Evolutionary conservation across 2,113 vertebrate genomes (phyloP).

Genomic region (Balaeniceps rex): DNA sequence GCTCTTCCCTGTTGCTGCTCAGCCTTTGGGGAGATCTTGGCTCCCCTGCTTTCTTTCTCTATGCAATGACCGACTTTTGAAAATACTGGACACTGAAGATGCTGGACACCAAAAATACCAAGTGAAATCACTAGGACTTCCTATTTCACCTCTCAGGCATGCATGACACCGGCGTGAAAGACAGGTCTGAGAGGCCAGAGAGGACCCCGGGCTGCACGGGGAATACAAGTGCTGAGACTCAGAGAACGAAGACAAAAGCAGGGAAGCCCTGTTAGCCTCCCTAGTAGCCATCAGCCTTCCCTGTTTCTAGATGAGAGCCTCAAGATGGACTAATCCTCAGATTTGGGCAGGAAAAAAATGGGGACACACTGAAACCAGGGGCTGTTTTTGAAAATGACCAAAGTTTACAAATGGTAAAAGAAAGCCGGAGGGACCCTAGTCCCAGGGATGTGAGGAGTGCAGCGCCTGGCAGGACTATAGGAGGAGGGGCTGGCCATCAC

Average conservation of each 20-base stretch:
- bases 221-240: neutral
- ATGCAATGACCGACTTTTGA: neutral
- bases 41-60: neutral
- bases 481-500: neutral
- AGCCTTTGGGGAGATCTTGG: neutral
- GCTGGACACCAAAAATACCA: neutral
- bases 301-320: neutral
- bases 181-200: neutral
- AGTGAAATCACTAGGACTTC: neutral
- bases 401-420: neutral
- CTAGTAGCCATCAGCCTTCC: neutral
- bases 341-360: neutral
- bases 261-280: neutral
- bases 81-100: neutral
- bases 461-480: neutral
- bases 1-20: neutral
- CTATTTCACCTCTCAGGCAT: neutral
- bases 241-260: neutral
- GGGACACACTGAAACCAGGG: neutral
- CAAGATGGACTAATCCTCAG: neutral
- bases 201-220: neutral
- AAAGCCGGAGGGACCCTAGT: accelerated
- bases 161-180: accelerated
- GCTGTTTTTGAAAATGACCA: neutral
- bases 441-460: neutral